Evolutionary conservation across 2,113 vertebrate species (phyloP).

Genomic region (Dipodomys stephensi): DNA sequence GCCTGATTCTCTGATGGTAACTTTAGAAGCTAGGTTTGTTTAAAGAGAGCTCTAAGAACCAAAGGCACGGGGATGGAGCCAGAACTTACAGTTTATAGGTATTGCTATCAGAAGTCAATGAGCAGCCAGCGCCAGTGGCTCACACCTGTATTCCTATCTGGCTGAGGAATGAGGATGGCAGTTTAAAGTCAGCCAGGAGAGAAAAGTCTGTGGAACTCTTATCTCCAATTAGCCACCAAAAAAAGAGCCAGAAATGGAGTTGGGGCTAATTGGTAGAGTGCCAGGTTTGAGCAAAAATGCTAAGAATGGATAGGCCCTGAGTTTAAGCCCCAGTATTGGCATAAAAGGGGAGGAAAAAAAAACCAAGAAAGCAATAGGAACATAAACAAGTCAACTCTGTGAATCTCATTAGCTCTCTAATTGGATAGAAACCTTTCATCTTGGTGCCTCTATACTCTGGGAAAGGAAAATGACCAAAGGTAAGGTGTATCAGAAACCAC

Average conservation of each 20-base stretch:
- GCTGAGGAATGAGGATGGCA: too few relatives aligned
- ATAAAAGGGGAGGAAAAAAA: too few relatives aligned
- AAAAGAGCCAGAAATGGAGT: too few relatives aligned
- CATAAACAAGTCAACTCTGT: background rate
- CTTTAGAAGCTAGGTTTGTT: background rate
- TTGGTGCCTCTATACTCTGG: background rate
- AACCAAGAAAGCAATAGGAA: background rate
- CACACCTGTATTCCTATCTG: too few relatives aligned
- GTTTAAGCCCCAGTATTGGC: too few relatives aligned
- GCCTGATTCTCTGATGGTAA: background rate
- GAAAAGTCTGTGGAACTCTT: too few relatives aligned
- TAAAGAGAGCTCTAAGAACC: background rate
- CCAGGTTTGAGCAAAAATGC: too few relatives aligned
- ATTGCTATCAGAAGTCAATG: background rate
- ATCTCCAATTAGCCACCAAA: too few relatives aligned
- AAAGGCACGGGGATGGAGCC: background rate
- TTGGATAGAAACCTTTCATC: background rate
- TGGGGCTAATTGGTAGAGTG: too few relatives aligned
- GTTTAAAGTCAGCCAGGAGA: too few relatives aligned
- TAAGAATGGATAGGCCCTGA: too few relatives aligned
- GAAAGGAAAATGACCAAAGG: constrained; percentile 4
- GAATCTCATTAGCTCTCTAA: background rate
- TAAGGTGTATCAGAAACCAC: background rate
- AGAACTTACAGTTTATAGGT: background rate
- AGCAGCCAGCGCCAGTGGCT: too few relatives aligned